Evolutionary conservation across 2,888 invertebrate species (phyloP), one percentile per base, ranked within the genome.

Genomic region (Chironomus tentans): DNA sequence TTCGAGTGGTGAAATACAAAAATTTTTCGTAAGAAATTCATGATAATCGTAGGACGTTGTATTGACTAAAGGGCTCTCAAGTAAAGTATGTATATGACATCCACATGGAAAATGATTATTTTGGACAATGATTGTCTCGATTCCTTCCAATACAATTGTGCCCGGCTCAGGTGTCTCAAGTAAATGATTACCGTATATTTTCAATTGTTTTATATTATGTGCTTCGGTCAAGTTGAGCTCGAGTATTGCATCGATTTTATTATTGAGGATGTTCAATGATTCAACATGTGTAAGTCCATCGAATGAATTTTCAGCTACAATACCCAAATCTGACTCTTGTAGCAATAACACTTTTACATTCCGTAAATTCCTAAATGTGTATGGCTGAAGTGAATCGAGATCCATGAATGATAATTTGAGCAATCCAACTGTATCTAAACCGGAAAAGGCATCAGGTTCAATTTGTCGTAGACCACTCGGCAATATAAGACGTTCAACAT

Each of bases 81-180:
- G 85, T 47, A 94, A 87, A 77, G 91, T 89, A 80, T 92, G 91
- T 70, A 91, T 87, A 79, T 92, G 93, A 81, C 94, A 95, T 83
- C 94, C 93, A 82, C 94, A 95, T 2, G 94, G 94, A 81, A 94
- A 90, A 81, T 93, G 93, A 83, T 95, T 95, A 70, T 90, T 89
- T 77, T 89, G 85, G 80, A 93, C 90, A 80, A 90, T 88, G 77
- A 94, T 84, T 79, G 87, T 88, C 78, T 90, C 90, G 72, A 93
- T 92, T n/a, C 88, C 88, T 78, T 91, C 88, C 69, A 91, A 85
- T n/a, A 89, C 85, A 75, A 94, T 87, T 50, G 89, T 87, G 78
- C 89, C 90, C 2, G 87, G 84, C 79, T 86, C 83, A 76, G 94
- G 94, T 0, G 91, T 89, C 80, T 92, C 92, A 77, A 94, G 83